Evolutionary conservation across 2,888 invertebrate genomes (phyloP), one percentile per base, ranked within the genome.

Genomic region (Pristionchus entomophagus): DNA sequence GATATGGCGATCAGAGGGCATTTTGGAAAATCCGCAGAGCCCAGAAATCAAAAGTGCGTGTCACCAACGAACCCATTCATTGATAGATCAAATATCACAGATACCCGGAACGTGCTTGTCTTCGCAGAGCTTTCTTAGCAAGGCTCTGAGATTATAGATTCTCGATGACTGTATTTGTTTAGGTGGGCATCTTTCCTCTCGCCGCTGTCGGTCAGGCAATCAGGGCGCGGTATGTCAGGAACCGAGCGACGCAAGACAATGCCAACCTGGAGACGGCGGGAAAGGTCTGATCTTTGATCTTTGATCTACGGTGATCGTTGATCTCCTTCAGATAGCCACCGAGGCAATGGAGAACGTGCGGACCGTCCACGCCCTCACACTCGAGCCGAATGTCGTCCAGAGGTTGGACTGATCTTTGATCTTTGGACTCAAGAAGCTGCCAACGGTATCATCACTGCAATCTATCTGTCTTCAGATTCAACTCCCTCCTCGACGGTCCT

Each of bases 311-410:
- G 6, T 78, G 49, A 78, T 26, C 78, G 49, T 49, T 51, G 78
- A 80, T 82, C 35, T 82, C 69, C n/a, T 80, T 41, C 4, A 85
- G 85, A 56, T 85, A 12, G 85, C 85, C 0, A 85, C 85, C 14
- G 85, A 85, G n/a, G 85, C 85, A 10, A 77, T 85, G 77, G 85
- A 85, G 56, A 85, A 85, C 77, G 32, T 85, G 3, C 51, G 85
- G 38, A 85, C 85, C 4, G 85, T 85, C 0, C 85, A 85, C 8
- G 51, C 85, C 38, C 85, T 85, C 4, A 85, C 85, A 19, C 77
- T 85, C 29, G 85, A 85, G 35, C 32, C 29, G 26, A 77, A 85
- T 38, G 85, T 85, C 10, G 53, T 73, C 73, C 12, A 17, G 41
- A 73, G 73, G 73, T 73, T 0, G 22, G 35, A 38, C 5, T 69